A percentile compares a stretch with the other conserved stretches of the same genome.
Conservation (phyloP, 2,888 invertebrate species). For the Eupithecia exiguata region DNA sequence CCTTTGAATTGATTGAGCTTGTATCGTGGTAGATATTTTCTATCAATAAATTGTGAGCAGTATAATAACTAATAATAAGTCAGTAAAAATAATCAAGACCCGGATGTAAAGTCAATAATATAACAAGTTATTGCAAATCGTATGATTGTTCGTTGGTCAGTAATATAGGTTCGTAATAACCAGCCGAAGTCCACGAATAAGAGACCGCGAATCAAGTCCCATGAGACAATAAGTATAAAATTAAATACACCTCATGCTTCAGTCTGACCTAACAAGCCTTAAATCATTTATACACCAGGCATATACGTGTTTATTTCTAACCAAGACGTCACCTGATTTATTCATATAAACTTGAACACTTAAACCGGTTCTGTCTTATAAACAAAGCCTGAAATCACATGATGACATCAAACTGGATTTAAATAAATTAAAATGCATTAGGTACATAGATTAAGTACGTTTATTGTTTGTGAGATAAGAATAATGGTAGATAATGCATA, state of each 20-base stretch:
- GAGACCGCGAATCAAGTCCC: background rate
- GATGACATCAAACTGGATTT: constrained; percentile 9
- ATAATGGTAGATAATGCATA: background rate
- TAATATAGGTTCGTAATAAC: background rate
- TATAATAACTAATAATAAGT: too few relatives aligned
- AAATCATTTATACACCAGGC: constrained; percentile 2
- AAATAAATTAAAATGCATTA: background rate
- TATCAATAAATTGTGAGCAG: background rate
- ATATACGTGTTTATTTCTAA: background rate
- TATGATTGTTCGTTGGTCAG: background rate
- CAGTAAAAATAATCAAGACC: background rate
- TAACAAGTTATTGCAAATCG: background rate
- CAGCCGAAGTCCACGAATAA: background rate
- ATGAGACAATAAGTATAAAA: constrained; percentile 1
- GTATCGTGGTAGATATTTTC: background rate
- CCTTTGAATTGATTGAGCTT: background rate
- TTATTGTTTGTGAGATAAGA: background rate
- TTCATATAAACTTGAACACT: constrained; percentile 11
- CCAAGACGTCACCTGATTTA: constrained; percentile 7
- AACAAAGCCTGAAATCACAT: constrained; percentile 15
- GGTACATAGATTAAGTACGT: background rate
- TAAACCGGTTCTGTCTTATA: constrained; percentile 15
- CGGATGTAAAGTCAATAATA: background rate
- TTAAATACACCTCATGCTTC: background rate
- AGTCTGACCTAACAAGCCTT: constrained; percentile 8